Percentiles rank a stretch among this genome's conserved stretches.
Evolutionary conservation across 2,797 vertebrate species (phyloP).

Genomic region (Psittacula echo): DNA sequence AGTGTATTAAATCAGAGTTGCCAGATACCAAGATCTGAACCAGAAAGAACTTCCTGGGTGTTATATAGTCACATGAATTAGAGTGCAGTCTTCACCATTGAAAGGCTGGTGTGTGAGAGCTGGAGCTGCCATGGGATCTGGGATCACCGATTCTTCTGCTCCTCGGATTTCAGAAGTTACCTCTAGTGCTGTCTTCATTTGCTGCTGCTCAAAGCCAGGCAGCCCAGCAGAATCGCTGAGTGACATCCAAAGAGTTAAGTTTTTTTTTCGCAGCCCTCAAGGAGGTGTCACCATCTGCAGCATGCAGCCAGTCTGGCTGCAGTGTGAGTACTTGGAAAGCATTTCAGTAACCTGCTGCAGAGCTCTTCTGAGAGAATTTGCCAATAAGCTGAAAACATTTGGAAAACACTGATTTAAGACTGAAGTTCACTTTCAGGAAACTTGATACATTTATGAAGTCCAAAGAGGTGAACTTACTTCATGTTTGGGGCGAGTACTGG

Average conservation of each 20-base stretch:
- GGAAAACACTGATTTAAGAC: neutral
- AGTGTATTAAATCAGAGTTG: neutral
- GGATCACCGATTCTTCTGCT: neutral
- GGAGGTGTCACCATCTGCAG: neutral
- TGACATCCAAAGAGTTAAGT: neutral
- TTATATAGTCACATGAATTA: neutral
- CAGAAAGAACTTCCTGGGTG: neutral
- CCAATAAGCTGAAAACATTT: neutral
- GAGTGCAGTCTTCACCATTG: neutral
- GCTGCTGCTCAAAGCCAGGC: neutral
- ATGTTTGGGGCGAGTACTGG: neutral
- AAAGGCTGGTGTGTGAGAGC: neutral
- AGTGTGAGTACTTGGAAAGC: neutral
- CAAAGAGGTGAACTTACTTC: neutral
- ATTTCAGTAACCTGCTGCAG: neutral
- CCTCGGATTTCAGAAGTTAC: neutral
- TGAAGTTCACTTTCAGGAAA: neutral
- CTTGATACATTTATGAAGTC: neutral
- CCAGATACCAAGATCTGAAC: neutral
- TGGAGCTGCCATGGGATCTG: neutral
- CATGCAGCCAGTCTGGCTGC: neutral
- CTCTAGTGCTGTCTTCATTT: neutral
- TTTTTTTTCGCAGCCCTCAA: neutral
- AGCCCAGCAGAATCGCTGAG: neutral
- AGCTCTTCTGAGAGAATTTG: neutral